Evolutionary conservation across 2,888 invertebrate genomes (phyloP).

Genomic region (Hirtodrosophila confusa): DNA sequence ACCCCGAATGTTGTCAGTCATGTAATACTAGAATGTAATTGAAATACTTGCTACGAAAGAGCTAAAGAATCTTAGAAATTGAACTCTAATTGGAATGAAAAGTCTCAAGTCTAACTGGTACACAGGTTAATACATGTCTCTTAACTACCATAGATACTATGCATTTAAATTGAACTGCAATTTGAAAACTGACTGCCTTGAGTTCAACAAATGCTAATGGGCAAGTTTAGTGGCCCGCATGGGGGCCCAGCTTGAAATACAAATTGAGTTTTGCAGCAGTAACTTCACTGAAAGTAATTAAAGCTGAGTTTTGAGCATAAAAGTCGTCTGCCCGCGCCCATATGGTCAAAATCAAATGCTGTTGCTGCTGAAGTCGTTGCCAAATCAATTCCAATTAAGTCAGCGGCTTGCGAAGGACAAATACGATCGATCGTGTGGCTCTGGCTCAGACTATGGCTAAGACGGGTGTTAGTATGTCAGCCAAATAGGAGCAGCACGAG

Average conservation of each 20-base stretch:
- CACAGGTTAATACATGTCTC: no score
- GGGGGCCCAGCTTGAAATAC: constrained; percentile 33
- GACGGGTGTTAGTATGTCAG: constrained; percentile 16
- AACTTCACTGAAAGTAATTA: constrained; percentile 40
- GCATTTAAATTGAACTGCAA: neutral
- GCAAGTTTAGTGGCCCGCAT: constrained; percentile 42
- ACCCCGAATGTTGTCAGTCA: no score
- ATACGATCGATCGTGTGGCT: constrained; percentile 32
- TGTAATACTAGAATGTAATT: no score
- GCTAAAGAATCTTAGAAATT: no score
- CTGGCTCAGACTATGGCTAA: constrained; percentile 19
- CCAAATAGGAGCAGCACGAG: constrained; percentile 59
- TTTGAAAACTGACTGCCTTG: neutral
- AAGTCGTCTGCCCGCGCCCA: constrained; percentile 73
- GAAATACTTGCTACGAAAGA: no score
- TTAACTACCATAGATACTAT: no score
- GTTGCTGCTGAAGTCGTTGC: constrained; percentile 57
- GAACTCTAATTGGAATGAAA: neutral
- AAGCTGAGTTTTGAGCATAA: constrained; percentile 20
- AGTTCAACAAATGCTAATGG: constrained; percentile 20
- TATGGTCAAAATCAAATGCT: constrained; percentile 57
- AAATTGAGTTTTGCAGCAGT: constrained; percentile 19
- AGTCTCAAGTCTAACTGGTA: no score
- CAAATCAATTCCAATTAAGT: constrained; percentile 79
- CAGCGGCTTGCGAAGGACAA: constrained; percentile 70